Percentiles rank a stretch among this genome's conserved stretches.
These are phyloP conservation scores for Clinocottus analis DNA, from an alignment of 2,113 vertebrate species.

Conservation along the genomic window DNA sequence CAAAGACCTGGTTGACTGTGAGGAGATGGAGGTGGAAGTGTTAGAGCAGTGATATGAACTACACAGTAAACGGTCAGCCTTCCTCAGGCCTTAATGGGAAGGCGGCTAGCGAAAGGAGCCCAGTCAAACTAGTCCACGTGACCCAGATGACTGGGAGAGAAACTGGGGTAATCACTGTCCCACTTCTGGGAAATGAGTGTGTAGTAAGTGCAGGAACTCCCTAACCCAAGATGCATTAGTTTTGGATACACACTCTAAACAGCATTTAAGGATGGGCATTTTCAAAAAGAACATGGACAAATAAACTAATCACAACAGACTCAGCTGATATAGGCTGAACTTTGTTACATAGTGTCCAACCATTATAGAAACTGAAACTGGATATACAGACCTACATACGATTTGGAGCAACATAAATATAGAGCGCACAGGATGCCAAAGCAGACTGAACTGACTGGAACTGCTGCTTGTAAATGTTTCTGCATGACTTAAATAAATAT, in stretches of 20 bases:
- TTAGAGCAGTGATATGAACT: conserved; percentile 40
- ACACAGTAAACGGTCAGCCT: conserved; percentile 36
- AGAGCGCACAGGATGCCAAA: not conserved
- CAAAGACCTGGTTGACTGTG: conserved; percentile 37
- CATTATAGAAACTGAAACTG: conserved; percentile 1
- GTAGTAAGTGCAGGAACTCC: conserved; percentile 20
- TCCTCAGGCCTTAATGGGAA: conserved; percentile 28
- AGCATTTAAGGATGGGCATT: not conserved
- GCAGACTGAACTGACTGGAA: conserved; percentile 4
- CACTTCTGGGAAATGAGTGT: conserved; percentile 32
- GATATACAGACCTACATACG: conserved; percentile 5
- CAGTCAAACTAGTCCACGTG: conserved; percentile 31
- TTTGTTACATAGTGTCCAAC: not conserved
- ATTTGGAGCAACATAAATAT: conserved; percentile 21
- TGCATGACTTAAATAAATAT: not conserved
- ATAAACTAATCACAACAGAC: not conserved
- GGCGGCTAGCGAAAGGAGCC: conserved; percentile 13
- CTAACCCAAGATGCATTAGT: conserved; percentile 1
- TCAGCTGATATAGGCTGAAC: not conserved
- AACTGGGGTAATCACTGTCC: conserved; percentile 49
- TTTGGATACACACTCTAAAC: not conserved
- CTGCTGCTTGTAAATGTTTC: conserved; percentile 1
- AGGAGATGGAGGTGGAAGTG: conserved; percentile 59
- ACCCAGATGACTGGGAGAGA: conserved; percentile 27
- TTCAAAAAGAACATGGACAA: not conserved